Evolutionary conservation across 2,113 vertebrate genomes (phyloP), one percentile per base, ranked within the genome.

Genomic region (Strix uralensis): DNA sequence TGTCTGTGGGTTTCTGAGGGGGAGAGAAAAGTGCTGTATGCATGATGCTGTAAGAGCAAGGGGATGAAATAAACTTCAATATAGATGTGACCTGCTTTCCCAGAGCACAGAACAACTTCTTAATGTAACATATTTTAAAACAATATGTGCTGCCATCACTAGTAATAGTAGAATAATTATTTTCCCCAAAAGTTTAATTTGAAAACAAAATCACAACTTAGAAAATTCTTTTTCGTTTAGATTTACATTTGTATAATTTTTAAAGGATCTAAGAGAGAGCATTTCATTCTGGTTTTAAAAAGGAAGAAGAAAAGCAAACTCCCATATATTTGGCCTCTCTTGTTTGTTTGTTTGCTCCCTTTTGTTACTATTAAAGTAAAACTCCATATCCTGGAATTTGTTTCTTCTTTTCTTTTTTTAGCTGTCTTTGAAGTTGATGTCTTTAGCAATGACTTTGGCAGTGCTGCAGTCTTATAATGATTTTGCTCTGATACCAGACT

Each of bases 391-490:
- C 79, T 82, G 74, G 92, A 89, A 88, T 83, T 89, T 74, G 52
- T 57, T 94, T 82, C 16, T 91, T 91, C 46, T 66, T 88, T 96
- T 83, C 67, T 79, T 92, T 67, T 89, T 96, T 83, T 74, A 75
- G 83, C 49, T 81, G 55, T 73, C 90, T 96, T 96, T 96, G 93
- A 97, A 96, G 86, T 89, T 72, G 52, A 42, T 67, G 47, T 78
- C 51, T 91, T 54, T 57, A 91, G 57, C 69, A 94, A 54, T 55
- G 75, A 47, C 93, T 96, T 91, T 94, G 81, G 83, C 86, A 92
- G 54, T 69, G 38, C 23, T 88, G 59, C 52, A 90, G 57, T 65
- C 46, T 83, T 81, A 40, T 10, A 87, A 72, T 82, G 79, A 71
- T 83, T 94, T 86, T 88, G 30, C 36, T 90, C 42, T 93, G 84